Evolutionary conservation across 2,797 vertebrate genomes (phyloP).

Genomic region (Botia kubotai): DNA sequence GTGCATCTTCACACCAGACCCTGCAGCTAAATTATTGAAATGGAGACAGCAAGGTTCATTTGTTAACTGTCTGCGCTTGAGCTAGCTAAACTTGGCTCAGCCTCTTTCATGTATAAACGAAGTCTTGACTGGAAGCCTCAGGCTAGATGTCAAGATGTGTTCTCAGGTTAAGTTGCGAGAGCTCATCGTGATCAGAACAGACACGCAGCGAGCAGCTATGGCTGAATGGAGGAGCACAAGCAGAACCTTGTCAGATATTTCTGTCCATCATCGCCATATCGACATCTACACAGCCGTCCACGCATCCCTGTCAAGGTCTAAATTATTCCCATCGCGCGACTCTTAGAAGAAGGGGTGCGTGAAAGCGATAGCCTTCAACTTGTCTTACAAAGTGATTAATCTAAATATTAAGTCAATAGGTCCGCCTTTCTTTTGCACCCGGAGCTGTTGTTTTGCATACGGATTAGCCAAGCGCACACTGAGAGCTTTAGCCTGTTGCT

Average conservation of each 20-base stretch:
- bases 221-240: conserved; percentile 49
- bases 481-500: conserved; percentile 32
- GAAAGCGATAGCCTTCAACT: conserved; percentile 22
- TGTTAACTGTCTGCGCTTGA: conserved; percentile 79
- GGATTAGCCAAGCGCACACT: conserved; percentile 32
- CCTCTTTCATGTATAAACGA: conserved; percentile 74
- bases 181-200: conserved; percentile 70
- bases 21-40: conserved; percentile 78
- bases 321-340: conserved; percentile 34
- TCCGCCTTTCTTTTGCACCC: conserved; percentile 28
- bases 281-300: conserved; percentile 7
- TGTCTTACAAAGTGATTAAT: conserved; percentile 14
- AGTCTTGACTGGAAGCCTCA: conserved; percentile 67
- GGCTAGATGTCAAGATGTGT: conserved; percentile 79
- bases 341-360: conserved; percentile 7
- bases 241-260: conserved; percentile 47
- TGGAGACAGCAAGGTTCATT: conserved; percentile 80
- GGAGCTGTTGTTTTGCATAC: conserved; percentile 23
- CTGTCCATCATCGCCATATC: conserved; percentile 44
- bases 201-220: conserved; percentile 57
- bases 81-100: conserved; percentile 75
- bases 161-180: conserved; percentile 65
- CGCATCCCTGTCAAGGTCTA: conserved; percentile 17
- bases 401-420: conserved; percentile 45
- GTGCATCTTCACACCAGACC: conserved; percentile 48